Conservation (phyloP, 2,888 invertebrate genomes). For the Phengaris alcon region DNA sequence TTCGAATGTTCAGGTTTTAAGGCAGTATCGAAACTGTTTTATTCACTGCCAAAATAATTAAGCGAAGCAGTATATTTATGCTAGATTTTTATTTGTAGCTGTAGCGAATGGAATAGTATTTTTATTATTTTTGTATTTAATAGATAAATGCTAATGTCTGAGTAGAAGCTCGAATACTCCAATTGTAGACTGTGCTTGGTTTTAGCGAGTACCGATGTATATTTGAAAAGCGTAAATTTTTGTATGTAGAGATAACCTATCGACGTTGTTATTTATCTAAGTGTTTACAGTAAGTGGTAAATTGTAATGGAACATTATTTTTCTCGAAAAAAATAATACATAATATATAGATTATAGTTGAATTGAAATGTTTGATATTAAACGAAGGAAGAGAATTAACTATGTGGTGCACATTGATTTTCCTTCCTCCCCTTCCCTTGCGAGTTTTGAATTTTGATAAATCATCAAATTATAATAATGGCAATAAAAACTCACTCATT, state of each 20-base stretch:
- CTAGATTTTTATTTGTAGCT: slow-evolving; percentile 38
- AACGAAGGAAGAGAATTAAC: slow-evolving; percentile 56
- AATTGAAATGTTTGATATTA: slow-evolving; percentile 50
- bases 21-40: slow-evolving; percentile 47
- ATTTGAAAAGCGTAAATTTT: slow-evolving; percentile 53
- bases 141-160: slow-evolving; percentile 34
- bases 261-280: slow-evolving; percentile 57
- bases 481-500: slow-evolving; percentile 22
- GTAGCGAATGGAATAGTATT: slow-evolving; percentile 36
- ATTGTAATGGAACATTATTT: slow-evolving; percentile 59
- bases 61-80: slow-evolving; percentile 49
- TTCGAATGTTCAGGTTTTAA: slow-evolving; percentile 35
- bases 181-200: slow-evolving; percentile 41
- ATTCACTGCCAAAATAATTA: slow-evolving; percentile 68
- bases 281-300: slow-evolving; percentile 50
- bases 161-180: slow-evolving; percentile 43
- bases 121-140: slow-evolving; percentile 42
- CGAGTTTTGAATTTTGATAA: slow-evolving; percentile 47
- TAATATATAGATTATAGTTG: slow-evolving; percentile 46
- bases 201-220: slow-evolving; percentile 41
- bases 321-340: slow-evolving; percentile 57
- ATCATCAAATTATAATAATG: slow-evolving; percentile 10
- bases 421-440: slow-evolving; percentile 43
- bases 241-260: slow-evolving; percentile 40
- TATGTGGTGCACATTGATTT: slow-evolving; percentile 70